Percentiles rank a stretch among this genome's conserved stretches.
Conservation (phyloP, 92 coral and sea anemone genomes). For the Chrysogorgia sp. region DNA sequence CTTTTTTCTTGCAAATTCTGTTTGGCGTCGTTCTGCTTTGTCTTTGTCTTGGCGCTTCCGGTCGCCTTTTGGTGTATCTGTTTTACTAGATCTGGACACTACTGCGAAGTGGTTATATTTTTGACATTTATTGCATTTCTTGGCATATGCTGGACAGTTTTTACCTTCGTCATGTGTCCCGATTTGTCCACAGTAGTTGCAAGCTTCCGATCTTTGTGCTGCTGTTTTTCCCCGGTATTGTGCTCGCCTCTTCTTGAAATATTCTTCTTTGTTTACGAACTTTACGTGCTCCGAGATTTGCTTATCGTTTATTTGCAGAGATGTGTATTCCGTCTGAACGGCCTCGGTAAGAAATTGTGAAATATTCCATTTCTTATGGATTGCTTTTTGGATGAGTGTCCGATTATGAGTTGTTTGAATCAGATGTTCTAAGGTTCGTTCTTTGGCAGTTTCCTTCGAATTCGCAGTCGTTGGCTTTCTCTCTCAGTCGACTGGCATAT, state of each 20-base stretch:
- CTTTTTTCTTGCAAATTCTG: neutral
- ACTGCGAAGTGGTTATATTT: too few species aligned
- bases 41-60: too few species aligned
- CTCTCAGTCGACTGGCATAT: too few species aligned
- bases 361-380: too few species aligned
- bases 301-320: constrained; percentile 13
- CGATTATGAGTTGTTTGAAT: too few species aligned
- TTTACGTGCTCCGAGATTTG: neutral
- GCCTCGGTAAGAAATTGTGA: too few species aligned
- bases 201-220: neutral
- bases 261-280: too few species aligned
- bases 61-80: neutral
- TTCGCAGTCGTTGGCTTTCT: constrained; percentile 43
- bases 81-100: neutral
- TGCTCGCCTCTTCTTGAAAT: neutral
- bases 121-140: too few species aligned
- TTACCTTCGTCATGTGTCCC: neutral
- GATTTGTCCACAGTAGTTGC: constrained; percentile 12
- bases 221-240: neutral
- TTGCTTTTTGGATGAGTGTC: too few species aligned
- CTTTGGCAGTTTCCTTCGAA: constrained; percentile 8
- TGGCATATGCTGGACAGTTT: too few species aligned
- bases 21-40: constrained; percentile 2
- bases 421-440: too few species aligned
- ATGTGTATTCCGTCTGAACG: too few species aligned